Percentiles rank a stretch among this genome's conserved stretches.
These are phyloP conservation scores for Stichopus chloronotus DNA, from an alignment of 35 echinoderm and acorn worm species.

Conservation along the genomic window DNA sequence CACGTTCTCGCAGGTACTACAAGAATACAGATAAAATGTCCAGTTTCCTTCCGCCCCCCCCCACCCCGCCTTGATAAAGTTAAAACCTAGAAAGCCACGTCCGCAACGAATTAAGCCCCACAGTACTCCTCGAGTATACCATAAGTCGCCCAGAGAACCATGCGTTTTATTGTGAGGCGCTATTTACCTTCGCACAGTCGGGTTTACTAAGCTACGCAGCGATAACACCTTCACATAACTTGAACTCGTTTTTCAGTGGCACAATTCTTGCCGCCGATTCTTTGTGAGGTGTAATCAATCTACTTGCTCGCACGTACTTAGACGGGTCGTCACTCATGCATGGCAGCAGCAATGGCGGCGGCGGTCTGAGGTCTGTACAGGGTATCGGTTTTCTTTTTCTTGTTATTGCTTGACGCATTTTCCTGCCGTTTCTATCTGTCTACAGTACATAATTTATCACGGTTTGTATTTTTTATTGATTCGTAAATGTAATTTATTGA, in stretches of 20 bases:
- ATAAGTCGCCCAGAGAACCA: no score
- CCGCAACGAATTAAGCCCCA: background rate
- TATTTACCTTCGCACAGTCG: background rate
- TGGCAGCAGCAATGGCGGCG: background rate
- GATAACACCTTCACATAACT: background rate
- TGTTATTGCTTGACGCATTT: slow-evolving; percentile 34
- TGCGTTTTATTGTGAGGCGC: background rate
- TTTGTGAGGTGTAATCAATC: slow-evolving; percentile 23
- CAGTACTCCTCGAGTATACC: background rate
- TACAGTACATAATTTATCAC: slow-evolving; percentile 33
- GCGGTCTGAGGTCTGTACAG: background rate
- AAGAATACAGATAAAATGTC: no score
- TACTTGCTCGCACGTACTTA: slow-evolving; percentile 16
- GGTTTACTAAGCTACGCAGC: background rate
- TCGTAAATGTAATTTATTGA: slow-evolving; percentile 50
- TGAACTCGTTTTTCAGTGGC: slow-evolving; percentile 6
- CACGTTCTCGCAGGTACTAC: no score
- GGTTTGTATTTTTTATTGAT: slow-evolving; percentile 41
- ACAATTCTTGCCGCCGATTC: background rate
- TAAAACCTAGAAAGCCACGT: background rate
- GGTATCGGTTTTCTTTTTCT: background rate
- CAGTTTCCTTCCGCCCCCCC: no score
- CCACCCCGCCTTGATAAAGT: no score
- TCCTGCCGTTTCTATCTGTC: background rate
- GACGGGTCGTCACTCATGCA: background rate